These are phyloP conservation scores for Rachycentron canadum DNA, from an alignment of 2,797 vertebrate species.

Conservation along the genomic window DNA sequence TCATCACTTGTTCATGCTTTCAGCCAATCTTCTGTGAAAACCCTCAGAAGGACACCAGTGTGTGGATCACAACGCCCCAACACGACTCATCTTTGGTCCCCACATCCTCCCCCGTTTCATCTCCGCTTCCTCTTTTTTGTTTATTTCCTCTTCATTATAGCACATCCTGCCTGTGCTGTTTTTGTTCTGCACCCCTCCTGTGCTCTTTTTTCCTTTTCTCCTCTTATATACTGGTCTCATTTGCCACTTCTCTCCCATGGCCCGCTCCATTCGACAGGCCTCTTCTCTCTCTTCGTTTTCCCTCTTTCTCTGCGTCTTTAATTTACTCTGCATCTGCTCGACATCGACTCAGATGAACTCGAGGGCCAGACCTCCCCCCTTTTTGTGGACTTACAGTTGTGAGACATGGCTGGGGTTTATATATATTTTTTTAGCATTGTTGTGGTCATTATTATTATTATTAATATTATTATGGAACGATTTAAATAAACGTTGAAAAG, in stretches of 20 bases:
- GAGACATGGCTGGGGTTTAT: constrained; percentile 78
- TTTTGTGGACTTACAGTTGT: constrained; percentile 79
- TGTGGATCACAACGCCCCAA: constrained; percentile 80
- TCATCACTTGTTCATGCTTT: constrained; percentile 82
- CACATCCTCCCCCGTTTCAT: constrained; percentile 61
- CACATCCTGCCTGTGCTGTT: constrained; percentile 68
- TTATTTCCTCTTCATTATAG: constrained; percentile 69
- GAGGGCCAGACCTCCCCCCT: constrained; percentile 63
- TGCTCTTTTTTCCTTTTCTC: neutral
- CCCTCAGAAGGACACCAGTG: constrained; percentile 72
- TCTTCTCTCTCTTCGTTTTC: constrained; percentile 46
- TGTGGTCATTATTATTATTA: constrained; percentile 67
- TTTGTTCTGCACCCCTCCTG: constrained; percentile 24
- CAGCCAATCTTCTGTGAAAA: constrained; percentile 75
- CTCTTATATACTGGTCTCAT: constrained; percentile 45
- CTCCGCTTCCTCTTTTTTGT: constrained; percentile 63
- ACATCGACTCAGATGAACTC: constrained; percentile 70
- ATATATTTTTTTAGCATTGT: constrained; percentile 81
- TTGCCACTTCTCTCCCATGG: constrained; percentile 44
- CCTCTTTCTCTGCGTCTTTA: constrained; percentile 53
- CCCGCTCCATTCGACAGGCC: constrained; percentile 61
- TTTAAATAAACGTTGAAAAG: constrained; percentile 62
- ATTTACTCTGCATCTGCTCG: constrained; percentile 53
- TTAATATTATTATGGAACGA: constrained; percentile 69
- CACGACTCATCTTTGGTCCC: constrained; percentile 71